Percentiles rank a stretch among this genome's conserved stretches.
Conservation (phyloP, 2,113 vertebrate species). For the Phyllopteryx taeniolatus region DNA sequence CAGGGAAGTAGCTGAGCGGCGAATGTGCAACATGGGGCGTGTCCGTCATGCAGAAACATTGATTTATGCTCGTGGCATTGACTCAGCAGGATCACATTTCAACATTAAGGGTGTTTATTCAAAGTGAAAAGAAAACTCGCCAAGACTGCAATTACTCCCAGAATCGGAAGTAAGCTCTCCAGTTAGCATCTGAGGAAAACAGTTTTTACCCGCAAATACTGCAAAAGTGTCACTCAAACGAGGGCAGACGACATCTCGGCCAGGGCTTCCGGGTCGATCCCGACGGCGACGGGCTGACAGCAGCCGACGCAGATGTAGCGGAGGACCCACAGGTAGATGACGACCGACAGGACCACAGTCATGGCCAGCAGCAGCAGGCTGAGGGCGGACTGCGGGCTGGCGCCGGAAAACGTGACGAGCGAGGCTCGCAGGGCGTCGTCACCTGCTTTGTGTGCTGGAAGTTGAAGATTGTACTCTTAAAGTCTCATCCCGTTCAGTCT, state of each 20-base stretch:
- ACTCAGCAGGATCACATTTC: neutral
- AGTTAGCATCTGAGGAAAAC: neutral
- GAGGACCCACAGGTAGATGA: slow-evolving; percentile 10
- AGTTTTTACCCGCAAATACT: neutral
- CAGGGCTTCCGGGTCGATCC: slow-evolving; percentile 4
- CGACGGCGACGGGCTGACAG: slow-evolving; percentile 8
- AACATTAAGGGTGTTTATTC: neutral
- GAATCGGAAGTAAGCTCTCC: neutral
- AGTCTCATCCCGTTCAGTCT: too few species aligned
- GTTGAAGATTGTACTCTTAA: neutral
- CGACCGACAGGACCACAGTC: neutral
- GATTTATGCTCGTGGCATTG: neutral
- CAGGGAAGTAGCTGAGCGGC: neutral
- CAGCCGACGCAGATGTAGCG: slow-evolving; percentile 8
- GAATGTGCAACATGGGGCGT: neutral
- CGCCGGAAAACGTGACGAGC: neutral
- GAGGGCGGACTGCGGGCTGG: neutral
- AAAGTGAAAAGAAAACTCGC: neutral
- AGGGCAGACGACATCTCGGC: neutral
- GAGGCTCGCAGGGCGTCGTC: neutral
- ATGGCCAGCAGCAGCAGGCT: slow-evolving; percentile 4
- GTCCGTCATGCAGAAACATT: neutral
- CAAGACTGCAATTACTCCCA: too few species aligned
- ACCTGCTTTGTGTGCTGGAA: neutral
- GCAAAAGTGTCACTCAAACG: neutral